A percentile compares a stretch with the other conserved stretches of the same genome.
phyloP scores from a whole-genome alignment of 2,113 vertebrate genomes.

The Cynocephalus volans region DNA sequence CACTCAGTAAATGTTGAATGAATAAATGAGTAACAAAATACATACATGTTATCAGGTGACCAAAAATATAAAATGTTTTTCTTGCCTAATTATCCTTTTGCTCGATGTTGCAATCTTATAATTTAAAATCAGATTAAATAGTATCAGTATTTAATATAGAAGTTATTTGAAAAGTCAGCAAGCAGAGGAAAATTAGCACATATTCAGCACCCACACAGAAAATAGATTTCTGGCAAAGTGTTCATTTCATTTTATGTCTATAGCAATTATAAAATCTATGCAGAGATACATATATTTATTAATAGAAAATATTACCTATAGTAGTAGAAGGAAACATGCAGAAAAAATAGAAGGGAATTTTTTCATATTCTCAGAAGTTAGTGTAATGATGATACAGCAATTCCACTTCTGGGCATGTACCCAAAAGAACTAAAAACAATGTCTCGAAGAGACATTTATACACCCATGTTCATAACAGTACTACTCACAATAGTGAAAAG shows the following conservation, averaged over 20 bases:
- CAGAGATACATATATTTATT: background rate
- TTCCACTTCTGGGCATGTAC: background rate
- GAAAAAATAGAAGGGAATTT: constrained; percentile 14
- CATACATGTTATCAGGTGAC: background rate
- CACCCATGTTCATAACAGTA: background rate
- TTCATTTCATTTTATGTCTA: background rate
- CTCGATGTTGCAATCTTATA: background rate
- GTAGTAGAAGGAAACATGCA: background rate
- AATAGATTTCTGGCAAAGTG: constrained; percentile 49
- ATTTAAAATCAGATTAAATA: constrained; percentile 42
- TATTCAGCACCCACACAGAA: background rate
- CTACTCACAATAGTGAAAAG: constrained; percentile 10
- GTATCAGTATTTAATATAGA: background rate
- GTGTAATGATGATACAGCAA: background rate
- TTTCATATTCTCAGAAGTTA: constrained; percentile 39
- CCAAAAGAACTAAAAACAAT: background rate
- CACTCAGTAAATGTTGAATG: background rate
- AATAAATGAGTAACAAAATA: background rate
- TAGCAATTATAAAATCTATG: background rate
- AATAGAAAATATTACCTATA: constrained; percentile 41
- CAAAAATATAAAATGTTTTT: background rate
- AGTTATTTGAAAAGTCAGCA: constrained; percentile 21
- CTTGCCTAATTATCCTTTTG: background rate
- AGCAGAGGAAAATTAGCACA: background rate
- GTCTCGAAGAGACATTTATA: background rate